Base-by-base conservation (phyloP, 2,113 vertebrate genomes). In the Opisthocomus hoazin region DNA sequence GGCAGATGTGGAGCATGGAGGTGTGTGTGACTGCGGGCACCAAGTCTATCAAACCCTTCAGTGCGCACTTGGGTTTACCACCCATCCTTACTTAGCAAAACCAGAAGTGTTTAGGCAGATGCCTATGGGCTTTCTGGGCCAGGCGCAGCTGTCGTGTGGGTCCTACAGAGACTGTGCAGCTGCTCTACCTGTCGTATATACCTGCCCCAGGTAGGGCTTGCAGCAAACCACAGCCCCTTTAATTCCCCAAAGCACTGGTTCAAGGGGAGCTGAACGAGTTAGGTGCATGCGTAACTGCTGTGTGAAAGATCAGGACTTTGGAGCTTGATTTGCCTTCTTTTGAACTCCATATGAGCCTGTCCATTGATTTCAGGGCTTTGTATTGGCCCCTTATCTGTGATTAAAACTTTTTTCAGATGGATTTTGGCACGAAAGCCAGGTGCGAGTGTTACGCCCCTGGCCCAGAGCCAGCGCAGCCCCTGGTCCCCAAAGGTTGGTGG, bases 341-440 rank as follows among this genome's bases (percentile, higher is more conserved):
- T 50, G 53, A 69, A 57, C 65, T 91, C 57, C 60, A 12, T 39
- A 36, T 41, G 74, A 96, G 87, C 45, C 84, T 77, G 78, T 87
- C 65, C 50, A 37, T 64, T 37, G 91, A 88, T 95, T 88, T 78
- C 82, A 88, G 57, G 73, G 76, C 39, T 96, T 94, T 93, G 94
- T 63, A 96, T 97, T 56, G 58, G 79, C 91, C 80, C 82, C 96
- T 93, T 89, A 89, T 80, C 91, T 87, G 70, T 29, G 83, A 96
- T 97, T 93, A 94, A 94, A 91, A 15, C 29, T 61, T 90, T 85
- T 78, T 81, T 14, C 11, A 68, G 76, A 53, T 57, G 57, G 70
- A 87, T 85, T 76, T 96, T 84, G 80, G 96, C 91, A 95, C 32
- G 70, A 91, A 89, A 89, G 32, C 64, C 81, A 95, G 88, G 94